These are phyloP conservation scores for Coryphaenoides rupestris DNA, from an alignment of 2,113 vertebrate species.

Conservation along the genomic window DNA sequence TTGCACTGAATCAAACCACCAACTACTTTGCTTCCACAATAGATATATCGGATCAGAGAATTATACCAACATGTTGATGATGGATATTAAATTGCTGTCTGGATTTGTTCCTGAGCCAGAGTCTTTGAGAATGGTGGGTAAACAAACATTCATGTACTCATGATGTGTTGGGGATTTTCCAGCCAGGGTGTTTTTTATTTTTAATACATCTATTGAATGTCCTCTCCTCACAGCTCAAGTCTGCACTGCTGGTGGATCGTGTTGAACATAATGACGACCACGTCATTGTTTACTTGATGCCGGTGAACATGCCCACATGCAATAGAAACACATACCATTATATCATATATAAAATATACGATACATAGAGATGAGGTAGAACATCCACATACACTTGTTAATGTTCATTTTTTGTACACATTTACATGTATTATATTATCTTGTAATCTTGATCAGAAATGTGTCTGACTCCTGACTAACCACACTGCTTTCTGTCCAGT, in stretches of 20 bases:
- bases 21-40: not conserved
- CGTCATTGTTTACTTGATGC: not conserved
- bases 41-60: constrained; percentile 22
- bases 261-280: constrained; percentile 57
- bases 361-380: no score
- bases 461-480: constrained; percentile 12
- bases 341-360: no score
- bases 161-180: constrained; percentile 11
- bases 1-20: no score
- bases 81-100: constrained; percentile 63
- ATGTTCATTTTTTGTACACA: no score
- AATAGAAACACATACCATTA: no score
- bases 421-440: constrained; percentile 18
- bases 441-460: constrained; percentile 64
- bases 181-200: not conserved
- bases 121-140: constrained; percentile 26
- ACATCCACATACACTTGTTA: no score
- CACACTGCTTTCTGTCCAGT: constrained; percentile 27
- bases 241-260: constrained; percentile 35
- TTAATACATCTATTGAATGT: not conserved
- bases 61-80: constrained; percentile 64
- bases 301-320: no score
- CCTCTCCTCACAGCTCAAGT: constrained; percentile 40
- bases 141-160: no score
- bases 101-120: constrained; percentile 49